Evolutionary conservation across 2,797 vertebrate species (phyloP).

Genomic region (Pantherophis alleghaniensis): DNA sequence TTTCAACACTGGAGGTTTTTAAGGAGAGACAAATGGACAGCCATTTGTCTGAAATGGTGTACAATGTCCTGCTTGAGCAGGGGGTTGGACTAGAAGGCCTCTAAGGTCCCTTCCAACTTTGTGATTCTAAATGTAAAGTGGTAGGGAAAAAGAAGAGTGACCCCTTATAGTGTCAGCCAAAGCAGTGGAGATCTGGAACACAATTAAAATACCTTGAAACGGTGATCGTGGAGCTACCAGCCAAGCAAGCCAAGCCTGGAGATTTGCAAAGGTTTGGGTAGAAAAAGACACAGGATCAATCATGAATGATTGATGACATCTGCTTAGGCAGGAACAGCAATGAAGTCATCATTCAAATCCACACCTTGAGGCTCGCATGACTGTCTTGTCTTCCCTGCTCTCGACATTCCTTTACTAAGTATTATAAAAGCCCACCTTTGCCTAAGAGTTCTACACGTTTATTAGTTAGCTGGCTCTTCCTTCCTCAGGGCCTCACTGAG

Average conservation of each 20-base stretch:
- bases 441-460: not conserved
- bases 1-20: too few species aligned
- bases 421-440: not conserved
- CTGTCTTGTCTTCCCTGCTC: not conserved
- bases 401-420: not conserved
- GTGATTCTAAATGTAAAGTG: too few species aligned
- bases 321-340: not conserved
- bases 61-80: too few species aligned
- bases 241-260: not conserved
- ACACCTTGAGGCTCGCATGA: not conserved
- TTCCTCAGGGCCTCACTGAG: not conserved
- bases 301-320: not conserved
- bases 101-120: too few species aligned
- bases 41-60: too few species aligned
- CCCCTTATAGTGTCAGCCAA: not conserved
- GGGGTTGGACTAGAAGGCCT: too few species aligned
- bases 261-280: not conserved
- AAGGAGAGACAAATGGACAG: too few species aligned
- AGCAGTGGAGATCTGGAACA: not conserved
- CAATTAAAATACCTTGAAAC: not conserved
- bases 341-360: not conserved
- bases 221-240: not conserved
- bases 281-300: not conserved
- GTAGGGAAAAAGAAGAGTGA: too few species aligned
- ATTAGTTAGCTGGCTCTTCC: not conserved